These are phyloP conservation scores for Lasioglossum lativentre DNA, from an alignment of 2,888 invertebrate species.

Conservation along the genomic window DNA sequence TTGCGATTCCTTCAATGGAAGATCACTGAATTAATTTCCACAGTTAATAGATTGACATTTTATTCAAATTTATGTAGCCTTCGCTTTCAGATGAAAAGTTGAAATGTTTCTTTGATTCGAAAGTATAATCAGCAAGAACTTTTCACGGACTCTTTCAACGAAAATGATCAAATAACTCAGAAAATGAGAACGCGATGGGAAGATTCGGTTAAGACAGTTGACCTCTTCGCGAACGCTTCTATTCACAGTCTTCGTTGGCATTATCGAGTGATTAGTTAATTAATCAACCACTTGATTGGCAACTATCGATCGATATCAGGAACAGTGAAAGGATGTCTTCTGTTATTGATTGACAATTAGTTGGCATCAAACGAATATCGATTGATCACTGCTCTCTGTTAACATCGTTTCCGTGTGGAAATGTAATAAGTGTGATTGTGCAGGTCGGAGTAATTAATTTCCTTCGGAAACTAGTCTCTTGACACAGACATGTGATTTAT, in stretches of 20 bases:
- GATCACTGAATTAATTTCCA: not conserved
- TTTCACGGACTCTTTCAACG: not conserved
- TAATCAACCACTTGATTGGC: slow-evolving; percentile 44
- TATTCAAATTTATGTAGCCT: not conserved
- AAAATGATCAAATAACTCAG: not conserved
- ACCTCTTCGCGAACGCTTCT: not conserved
- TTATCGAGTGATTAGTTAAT: slow-evolving; percentile 29
- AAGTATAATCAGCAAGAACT: not conserved
- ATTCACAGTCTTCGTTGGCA: not conserved
- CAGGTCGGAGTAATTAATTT: not conserved
- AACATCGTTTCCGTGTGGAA: not conserved
- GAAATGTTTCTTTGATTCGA: not conserved
- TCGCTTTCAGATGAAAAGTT: not conserved
- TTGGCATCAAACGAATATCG: slow-evolving; percentile 36
- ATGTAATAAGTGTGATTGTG: not conserved
- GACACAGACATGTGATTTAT: not conserved
- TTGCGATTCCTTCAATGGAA: not conserved
- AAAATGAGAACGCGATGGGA: not conserved
- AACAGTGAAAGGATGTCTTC: slow-evolving; percentile 28
- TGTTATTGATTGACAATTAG: slow-evolving; percentile 57
- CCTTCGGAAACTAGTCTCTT: not conserved
- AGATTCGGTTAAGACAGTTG: not conserved
- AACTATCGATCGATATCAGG: slow-evolving; percentile 45
- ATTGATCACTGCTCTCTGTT: slow-evolving; percentile 18
- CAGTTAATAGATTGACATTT: not conserved